Evolutionary conservation across 2,888 invertebrate species (phyloP).

Genomic region (Cetonia aurata): DNA sequence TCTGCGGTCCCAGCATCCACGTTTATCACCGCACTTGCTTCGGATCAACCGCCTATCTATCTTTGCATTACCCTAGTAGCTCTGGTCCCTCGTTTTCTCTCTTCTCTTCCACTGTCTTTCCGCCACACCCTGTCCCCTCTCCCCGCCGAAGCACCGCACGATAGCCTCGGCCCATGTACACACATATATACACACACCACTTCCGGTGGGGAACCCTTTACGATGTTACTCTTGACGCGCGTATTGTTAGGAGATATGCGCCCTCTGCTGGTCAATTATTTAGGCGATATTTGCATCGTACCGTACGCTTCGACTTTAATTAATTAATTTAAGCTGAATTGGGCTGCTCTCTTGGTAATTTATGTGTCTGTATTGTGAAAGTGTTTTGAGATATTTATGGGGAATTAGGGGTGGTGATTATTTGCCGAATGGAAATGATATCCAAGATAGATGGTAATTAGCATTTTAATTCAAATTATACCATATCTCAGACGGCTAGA

Average conservation of each 20-base stretch:
- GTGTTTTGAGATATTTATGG: constrained; percentile 19
- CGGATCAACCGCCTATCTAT: constrained; percentile 65
- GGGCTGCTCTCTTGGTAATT: constrained; percentile 17
- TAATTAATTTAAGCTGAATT: constrained; percentile 26
- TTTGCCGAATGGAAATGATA: no score
- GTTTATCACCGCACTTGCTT: constrained; percentile 66
- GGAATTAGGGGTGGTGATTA: no score
- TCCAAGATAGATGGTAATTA: no score
- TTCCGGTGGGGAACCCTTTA: constrained; percentile 2
- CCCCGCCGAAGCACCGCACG: not conserved
- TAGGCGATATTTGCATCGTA: constrained; percentile 27
- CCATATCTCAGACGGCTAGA: no score
- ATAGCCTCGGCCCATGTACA: not conserved
- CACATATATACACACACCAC: not conserved
- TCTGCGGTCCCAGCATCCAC: constrained; percentile 63
- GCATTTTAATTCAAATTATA: no score
- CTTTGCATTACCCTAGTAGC: constrained; percentile 55
- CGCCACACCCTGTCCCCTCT: not conserved
- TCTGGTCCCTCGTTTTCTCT: constrained; percentile 41
- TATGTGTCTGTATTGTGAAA: constrained; percentile 7
- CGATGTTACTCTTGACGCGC: constrained; percentile 3
- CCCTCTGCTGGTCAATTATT: constrained; percentile 31
- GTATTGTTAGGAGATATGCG: constrained; percentile 7
- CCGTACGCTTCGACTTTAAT: constrained; percentile 27
- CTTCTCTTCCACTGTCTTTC: constrained; percentile 6